These are phyloP conservation scores for Pachymerium ferrugineum DNA, from an alignment of 2,888 invertebrate genomes.

Conservation along the genomic window DNA sequence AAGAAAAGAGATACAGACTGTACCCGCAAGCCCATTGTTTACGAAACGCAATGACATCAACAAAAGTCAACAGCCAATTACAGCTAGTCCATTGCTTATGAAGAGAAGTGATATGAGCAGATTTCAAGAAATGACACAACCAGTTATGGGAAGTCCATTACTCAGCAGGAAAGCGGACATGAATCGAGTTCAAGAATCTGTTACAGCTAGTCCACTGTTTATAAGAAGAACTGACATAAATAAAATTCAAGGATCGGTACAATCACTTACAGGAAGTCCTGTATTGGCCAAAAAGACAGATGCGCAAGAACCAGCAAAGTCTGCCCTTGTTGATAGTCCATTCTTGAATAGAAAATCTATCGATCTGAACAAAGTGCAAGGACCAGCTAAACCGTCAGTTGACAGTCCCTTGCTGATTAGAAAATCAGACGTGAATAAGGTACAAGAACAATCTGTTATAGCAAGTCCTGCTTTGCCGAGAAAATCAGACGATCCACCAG, in stretches of 20 bases:
- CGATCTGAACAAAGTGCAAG: background rate
- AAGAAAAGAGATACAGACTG: background rate
- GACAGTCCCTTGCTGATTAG: background rate
- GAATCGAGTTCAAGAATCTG: background rate
- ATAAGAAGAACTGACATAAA: too few relatives aligned
- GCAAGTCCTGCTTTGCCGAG: too few relatives aligned
- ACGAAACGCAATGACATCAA: background rate
- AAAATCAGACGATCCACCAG: too few relatives aligned
- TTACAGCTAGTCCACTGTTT: background rate
- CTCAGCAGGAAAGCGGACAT: background rate
- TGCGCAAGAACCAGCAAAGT: background rate
- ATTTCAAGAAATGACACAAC: background rate
- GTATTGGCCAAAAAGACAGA: background rate
- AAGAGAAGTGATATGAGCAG: background rate
- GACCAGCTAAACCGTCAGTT: background rate
- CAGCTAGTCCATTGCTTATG: background rate
- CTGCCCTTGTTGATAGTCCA: background rate
- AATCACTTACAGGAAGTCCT: background rate
- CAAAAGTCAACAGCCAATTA: too few relatives aligned
- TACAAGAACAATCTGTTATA: too few relatives aligned
- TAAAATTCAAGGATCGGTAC: background rate
- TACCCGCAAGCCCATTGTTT: slow-evolving; percentile 4
- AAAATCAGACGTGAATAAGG: background rate
- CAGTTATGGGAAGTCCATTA: background rate
- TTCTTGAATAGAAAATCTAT: background rate